Evolutionary conservation across 2,797 vertebrate genomes (phyloP).

Genomic region (Artibeus lituratus): DNA sequence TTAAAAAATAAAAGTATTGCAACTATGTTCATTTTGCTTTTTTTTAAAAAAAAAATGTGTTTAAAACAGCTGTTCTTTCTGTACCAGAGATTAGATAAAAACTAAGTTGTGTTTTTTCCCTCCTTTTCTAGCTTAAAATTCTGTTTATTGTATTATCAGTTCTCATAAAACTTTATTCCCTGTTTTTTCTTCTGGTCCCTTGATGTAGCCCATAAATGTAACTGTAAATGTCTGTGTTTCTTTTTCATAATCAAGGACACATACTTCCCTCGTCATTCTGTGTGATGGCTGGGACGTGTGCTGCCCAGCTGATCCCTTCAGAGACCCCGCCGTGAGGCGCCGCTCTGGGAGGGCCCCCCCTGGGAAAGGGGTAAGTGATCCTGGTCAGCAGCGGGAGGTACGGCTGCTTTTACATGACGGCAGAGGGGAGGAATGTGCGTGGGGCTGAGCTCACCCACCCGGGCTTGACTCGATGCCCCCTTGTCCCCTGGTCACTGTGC

Average conservation of each 20-base stretch:
- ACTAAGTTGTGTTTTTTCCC: conserved; percentile 7
- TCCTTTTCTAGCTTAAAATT: conserved; percentile 38
- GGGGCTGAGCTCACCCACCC: not conserved
- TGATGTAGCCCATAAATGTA: not conserved
- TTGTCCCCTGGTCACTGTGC: not conserved
- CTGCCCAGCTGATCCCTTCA: not conserved
- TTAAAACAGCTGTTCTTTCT: conserved; percentile 16
- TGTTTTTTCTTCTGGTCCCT: not conserved
- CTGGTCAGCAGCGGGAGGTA: not conserved
- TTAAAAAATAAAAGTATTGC: not conserved
- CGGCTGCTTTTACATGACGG: not conserved
- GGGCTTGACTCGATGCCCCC: not conserved
- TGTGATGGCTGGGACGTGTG: not conserved
- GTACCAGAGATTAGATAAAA: conserved; percentile 17
- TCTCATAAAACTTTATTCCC: not conserved
- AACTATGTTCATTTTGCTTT: not conserved
- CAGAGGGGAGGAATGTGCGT: not conserved
- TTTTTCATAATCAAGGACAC: not conserved
- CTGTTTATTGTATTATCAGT: conserved; percentile 14
- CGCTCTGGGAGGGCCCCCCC: not conserved
- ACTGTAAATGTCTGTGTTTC: not conserved
- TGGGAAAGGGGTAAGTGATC: not conserved
- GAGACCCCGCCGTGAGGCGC: not conserved
- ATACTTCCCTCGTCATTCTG: not conserved
- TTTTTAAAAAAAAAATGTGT: not conserved